phyloP scores from a whole-genome alignment of 2,113 vertebrate species.

The Alligator sinensis region DNA sequence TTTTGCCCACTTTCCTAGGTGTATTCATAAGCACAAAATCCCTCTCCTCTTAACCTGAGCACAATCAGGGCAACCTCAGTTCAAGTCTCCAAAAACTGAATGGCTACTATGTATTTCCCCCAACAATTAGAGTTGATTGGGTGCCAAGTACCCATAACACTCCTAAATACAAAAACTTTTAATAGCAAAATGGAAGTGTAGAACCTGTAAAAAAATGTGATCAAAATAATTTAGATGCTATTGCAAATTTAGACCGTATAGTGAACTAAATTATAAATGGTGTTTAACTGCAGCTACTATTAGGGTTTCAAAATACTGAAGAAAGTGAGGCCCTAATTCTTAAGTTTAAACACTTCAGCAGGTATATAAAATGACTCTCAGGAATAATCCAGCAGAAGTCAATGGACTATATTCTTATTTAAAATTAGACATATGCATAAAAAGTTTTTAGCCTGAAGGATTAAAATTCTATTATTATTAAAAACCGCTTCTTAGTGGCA shows the following conservation, averaged over 20 bases:
- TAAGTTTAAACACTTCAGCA: not conserved
- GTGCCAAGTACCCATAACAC: not conserved
- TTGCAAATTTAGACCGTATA: not conserved
- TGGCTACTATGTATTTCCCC: rapidly evolving
- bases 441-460: not conserved
- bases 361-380: not conserved
- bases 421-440: not conserved
- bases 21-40: too few species aligned
- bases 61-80: not conserved
- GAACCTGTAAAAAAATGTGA: too few species aligned
- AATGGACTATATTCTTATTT: not conserved
- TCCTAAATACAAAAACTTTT: not conserved
- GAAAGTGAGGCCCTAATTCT: not conserved
- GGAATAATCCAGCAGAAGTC: not conserved
- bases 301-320: not conserved
- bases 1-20: too few species aligned
- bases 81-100: not conserved
- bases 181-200: too few species aligned
- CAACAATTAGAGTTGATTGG: not conserved
- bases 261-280: not conserved
- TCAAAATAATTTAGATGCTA: too few species aligned
- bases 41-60: not conserved
- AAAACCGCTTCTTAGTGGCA: not conserved
- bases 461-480: not conserved
- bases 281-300: not conserved